Percentiles rank a stretch among this genome's conserved stretches.
Conservation (phyloP, 1,140 invertebrate genomes). For the Papilio machaon region DNA sequence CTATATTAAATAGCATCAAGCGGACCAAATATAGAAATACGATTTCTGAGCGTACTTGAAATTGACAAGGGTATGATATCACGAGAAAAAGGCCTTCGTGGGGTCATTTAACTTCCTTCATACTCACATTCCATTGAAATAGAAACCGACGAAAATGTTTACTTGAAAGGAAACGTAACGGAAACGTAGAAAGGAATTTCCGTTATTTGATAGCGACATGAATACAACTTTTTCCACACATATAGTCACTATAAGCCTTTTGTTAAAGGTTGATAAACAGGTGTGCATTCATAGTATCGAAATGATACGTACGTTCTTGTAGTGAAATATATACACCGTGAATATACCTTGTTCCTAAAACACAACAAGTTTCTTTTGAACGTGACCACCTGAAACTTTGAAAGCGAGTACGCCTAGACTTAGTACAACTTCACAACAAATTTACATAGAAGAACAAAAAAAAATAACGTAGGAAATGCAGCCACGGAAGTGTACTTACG, state of each 20-base stretch:
- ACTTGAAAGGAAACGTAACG: conserved; percentile 11
- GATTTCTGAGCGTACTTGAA: background rate
- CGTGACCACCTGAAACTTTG: background rate
- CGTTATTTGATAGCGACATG: background rate
- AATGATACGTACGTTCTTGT: background rate
- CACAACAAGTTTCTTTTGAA: background rate
- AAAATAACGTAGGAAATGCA: background rate
- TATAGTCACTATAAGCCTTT: background rate
- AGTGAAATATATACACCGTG: background rate
- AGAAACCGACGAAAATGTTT: conserved; percentile 3
- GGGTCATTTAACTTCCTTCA: conserved; percentile 13
- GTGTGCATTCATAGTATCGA: background rate
- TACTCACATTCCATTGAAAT: conserved; percentile 14
- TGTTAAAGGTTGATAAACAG: background rate
- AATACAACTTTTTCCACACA: background rate
- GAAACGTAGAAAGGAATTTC: conserved; percentile 1
- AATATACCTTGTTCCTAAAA: background rate
- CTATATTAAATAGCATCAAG: background rate
- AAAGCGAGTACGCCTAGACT: background rate
- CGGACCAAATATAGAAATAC: conserved; percentile 1
- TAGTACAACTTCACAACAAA: background rate
- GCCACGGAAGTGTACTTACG: background rate
- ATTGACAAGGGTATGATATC: conserved; percentile 20
- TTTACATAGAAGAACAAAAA: background rate
- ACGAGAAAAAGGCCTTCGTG: background rate